A percentile compares a stretch with the other conserved stretches of the same genome.
phyloP scores from a whole-genome alignment of 1,140 invertebrate genomes.

The Nomia melanderi region DNA sequence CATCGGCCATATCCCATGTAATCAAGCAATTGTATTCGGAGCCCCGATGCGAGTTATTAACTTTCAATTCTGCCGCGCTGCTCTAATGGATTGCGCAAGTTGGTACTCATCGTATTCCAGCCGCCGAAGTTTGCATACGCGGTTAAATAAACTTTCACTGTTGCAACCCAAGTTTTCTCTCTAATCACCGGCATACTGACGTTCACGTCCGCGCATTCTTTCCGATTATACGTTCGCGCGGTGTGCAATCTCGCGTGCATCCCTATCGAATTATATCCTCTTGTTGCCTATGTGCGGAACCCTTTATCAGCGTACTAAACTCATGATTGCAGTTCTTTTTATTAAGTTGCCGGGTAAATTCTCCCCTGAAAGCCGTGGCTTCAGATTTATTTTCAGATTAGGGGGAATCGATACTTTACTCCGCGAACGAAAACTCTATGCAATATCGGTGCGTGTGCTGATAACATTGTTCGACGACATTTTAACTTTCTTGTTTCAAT shows the following conservation, averaged over 20 bases:
- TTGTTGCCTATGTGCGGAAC: too few species aligned
- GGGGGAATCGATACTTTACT: too few species aligned
- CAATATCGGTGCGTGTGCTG: too few species aligned
- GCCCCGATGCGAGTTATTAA: not conserved
- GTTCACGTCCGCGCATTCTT: not conserved
- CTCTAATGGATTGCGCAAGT: not conserved
- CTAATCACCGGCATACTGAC: not conserved
- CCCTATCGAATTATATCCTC: slow-evolving; percentile 10
- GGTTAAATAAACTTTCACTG: slow-evolving; percentile 22
- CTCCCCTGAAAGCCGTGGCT: too few species aligned
- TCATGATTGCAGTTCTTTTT: too few species aligned
- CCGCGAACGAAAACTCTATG: too few species aligned
- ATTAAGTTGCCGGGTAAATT: too few species aligned
- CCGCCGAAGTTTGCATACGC: not conserved
- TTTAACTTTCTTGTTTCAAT: too few species aligned
- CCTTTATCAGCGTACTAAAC: not conserved
- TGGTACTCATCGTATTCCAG: not conserved
- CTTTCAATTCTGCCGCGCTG: not conserved
- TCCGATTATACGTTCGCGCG: not conserved
- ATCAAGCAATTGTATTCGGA: not conserved
- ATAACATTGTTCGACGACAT: too few species aligned
- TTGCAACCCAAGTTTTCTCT: not conserved
- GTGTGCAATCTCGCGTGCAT: not conserved
- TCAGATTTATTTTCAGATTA: too few species aligned
- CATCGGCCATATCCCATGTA: too few species aligned